Base-by-base conservation (phyloP, 2,797 vertebrate genomes). In the Carduelis carduelis region DNA sequence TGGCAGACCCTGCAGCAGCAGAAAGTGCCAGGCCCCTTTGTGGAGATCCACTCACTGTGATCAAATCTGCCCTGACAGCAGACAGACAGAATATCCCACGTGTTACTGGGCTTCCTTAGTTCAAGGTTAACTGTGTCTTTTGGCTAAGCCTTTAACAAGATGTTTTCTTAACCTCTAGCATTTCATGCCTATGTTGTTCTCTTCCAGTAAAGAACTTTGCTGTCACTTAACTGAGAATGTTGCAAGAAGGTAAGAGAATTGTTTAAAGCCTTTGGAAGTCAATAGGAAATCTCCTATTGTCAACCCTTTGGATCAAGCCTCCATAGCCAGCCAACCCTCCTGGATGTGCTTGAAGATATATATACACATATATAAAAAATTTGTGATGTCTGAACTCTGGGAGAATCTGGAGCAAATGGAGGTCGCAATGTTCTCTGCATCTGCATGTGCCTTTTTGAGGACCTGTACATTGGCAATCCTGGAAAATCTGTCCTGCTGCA, bases 41-140 rank as follows among this genome's bases (percentile, higher is more conserved):
- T 27, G 47, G 19, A 70, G 41, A 39, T 56, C 37, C 60, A 39
- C 1, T 13, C 35, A 66, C 69, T 34, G 1, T 46, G 30, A 41
- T 57, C 60, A 82, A 91, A 91, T 80, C 16, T 77, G 71, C 56
- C 63, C 72, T 74, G 85, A 82, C 56, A 84, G 70, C 71, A 91
- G 72, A 75, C 70, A 87, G 74, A 87, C 34, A 82, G 53, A 87
- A 75, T 30, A 78, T 35, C 34, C 83, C 18, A 5, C 11, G 14
- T 83, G 49, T 34, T 60, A 52, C 70, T 68, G 79, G 47, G 59
- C 66, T 88, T 79, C 72, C 83, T 83, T 26, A 88, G 79, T 39
- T 78, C 88, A 77, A 80, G 72, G 52, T 85, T 83, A 85, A 87
- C 64, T 60, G 41, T 87, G 35, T 74, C 96, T 87, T 81, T 81